Base-by-base conservation (phyloP, 2,888 invertebrate species). In the Melinopterus prodromus region DNA sequence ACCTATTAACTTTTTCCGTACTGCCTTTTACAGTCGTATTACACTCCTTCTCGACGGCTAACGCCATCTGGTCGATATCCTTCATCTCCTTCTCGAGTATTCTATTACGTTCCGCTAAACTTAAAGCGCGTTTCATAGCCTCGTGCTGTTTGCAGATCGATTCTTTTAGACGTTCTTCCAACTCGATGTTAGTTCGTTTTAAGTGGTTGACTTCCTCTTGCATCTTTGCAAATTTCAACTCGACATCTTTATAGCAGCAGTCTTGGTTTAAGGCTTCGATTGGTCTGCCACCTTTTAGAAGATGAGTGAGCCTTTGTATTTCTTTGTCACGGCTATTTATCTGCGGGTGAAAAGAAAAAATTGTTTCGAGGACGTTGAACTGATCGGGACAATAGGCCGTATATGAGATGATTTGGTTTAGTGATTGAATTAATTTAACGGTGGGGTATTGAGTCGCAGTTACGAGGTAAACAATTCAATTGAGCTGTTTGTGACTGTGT, bases 11-110 rank as follows among this genome's bases (percentile, higher is more conserved):
- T 87, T 90, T 90, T 79, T 87, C 88, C 81, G 91, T 91, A 86
- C 94, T 93, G 80, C 90, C 90, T 84, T 93, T 92, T 16, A 95
- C 91, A 83, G 92, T 92, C 78, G 91, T 91, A 87, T 95, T 95
- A 82, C 95, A 95, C 86, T 95, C 94, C 69, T 93, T 92, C 90
- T 96, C 96, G 12, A 96, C 94, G 82, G 92, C 92, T 80, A 96
- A 88, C 2, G 96, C 95, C 82, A 95, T 92, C 83, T 92, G 91
- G 87, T 95, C 95, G 76, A 96, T 92, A 86, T 95, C 94, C 82
- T 92, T 91, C 82, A 96, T 86, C 87, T 95, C 94, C 80, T 93
- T 92, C 88, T 95, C 93, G 77, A 96, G 87, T 80, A 90, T 90
- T 86, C 93, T 93, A 85, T 95, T 96, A 84, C 93, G 92, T 83